Conservation (phyloP, 2,888 invertebrate species). For the Corythucha ciliata region DNA sequence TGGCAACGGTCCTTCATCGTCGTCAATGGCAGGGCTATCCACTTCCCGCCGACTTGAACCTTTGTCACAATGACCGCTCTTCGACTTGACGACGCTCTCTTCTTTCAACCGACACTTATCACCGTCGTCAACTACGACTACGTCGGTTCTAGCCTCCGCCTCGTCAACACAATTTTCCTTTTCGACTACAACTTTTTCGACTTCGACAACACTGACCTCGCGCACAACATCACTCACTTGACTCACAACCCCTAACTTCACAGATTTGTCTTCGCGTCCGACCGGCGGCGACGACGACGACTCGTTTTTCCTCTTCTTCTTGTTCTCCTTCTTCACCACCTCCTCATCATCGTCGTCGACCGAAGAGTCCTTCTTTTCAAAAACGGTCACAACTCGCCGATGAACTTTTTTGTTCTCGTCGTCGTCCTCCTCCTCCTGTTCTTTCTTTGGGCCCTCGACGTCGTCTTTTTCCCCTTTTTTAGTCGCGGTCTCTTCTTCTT, state of each 20-base stretch:
- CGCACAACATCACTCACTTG: conserved; percentile 3
- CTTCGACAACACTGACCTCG: conserved; percentile 14
- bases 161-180: conserved; percentile 19
- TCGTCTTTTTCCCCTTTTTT: conserved; percentile 33
- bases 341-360: neutral
- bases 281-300: conserved; percentile 3
- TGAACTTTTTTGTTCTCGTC: conserved; percentile 32
- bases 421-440: conserved; percentile 32
- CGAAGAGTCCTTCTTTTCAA: conserved; percentile 7
- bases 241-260: conserved; percentile 1
- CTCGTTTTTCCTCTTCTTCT: conserved; percentile 8
- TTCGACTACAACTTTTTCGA: conserved; percentile 9
- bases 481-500: conserved; percentile 40
- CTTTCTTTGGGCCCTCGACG: conserved; percentile 34
- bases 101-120: conserved; percentile 27
- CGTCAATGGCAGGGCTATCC: conserved; percentile 41
- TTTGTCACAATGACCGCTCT: conserved; percentile 26
- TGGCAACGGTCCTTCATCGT: conserved; percentile 44
- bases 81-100: conserved; percentile 23
- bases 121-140: neutral
- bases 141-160: conserved; percentile 26
- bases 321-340: neutral
- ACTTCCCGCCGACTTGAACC: conserved; percentile 24
- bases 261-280: conserved; percentile 1
- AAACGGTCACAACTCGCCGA: conserved; percentile 13